A percentile compares a stretch with the other conserved stretches of the same genome.
Conservation (phyloP, 1,140 invertebrate species). For the Drosophila orena region DNA sequence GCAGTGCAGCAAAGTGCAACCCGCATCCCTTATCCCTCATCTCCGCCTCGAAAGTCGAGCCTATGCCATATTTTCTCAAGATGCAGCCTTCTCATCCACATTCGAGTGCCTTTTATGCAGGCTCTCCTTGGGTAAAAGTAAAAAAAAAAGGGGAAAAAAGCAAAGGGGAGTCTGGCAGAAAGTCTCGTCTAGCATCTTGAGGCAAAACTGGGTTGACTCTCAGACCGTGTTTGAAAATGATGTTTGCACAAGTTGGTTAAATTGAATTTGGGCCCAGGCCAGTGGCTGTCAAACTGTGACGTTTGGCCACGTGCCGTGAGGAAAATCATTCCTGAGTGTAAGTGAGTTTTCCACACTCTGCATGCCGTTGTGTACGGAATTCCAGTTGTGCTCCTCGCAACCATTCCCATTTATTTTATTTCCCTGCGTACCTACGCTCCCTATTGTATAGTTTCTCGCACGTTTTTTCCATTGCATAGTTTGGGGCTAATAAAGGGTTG, state of each 20-base stretch:
- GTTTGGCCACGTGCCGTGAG: constrained; percentile 29
- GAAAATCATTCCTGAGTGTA: constrained; percentile 14
- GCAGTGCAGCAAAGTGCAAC: constrained; percentile 53
- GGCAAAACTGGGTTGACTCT: constrained; percentile 66
- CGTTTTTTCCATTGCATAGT: constrained; percentile 56
- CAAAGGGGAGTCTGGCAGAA: constrained; percentile 27
- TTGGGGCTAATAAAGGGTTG: constrained; percentile 65
- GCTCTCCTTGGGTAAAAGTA: constrained; percentile 6
- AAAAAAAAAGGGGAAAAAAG: neutral
- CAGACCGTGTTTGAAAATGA: constrained; percentile 46
- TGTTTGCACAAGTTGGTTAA: constrained; percentile 64
- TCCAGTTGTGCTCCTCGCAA: neutral
- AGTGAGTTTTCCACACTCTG: constrained; percentile 17
- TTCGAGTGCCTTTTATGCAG: constrained; percentile 59
- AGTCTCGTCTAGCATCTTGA: constrained; percentile 52
- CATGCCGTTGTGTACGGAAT: constrained; percentile 14
- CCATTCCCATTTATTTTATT: constrained; percentile 3
- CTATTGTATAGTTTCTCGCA: constrained; percentile 65
- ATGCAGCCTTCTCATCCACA: constrained; percentile 31
- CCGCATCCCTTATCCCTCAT: constrained; percentile 15
- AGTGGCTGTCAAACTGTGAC: constrained; percentile 44
- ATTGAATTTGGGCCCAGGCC: constrained; percentile 58
- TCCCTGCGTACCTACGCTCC: constrained; percentile 27
- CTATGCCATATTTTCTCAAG: constrained; percentile 26
- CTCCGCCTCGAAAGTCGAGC: constrained; percentile 11